A percentile compares a stretch with the other conserved stretches of the same genome.
Conservation (phyloP, 1,140 invertebrate genomes). For the Rhopalosiphum padi region DNA sequence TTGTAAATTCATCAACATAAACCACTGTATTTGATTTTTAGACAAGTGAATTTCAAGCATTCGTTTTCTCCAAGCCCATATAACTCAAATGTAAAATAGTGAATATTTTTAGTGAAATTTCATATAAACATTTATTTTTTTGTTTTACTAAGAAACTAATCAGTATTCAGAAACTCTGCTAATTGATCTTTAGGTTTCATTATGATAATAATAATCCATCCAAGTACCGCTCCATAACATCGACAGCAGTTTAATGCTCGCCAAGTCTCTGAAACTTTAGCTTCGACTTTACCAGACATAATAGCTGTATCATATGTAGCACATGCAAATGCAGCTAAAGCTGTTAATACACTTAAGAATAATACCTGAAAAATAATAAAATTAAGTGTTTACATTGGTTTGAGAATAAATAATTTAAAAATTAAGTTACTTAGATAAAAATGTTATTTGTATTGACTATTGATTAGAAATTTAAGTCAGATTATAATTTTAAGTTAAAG, state of each 20-base stretch:
- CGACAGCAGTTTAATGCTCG: conserved; percentile 51
- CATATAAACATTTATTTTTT: neutral
- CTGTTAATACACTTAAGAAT: conserved; percentile 49
- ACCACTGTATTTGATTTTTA: neutral
- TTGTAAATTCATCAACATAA: neutral
- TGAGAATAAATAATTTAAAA: no score
- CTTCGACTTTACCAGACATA: conserved; percentile 51
- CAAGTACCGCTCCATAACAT: conserved; percentile 53
- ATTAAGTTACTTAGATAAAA: neutral
- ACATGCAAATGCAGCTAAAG: conserved; percentile 54
- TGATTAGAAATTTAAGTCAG: no score
- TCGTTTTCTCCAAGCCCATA: neutral
- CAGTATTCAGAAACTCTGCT: conserved; percentile 38
- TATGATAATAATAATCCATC: conserved; percentile 48
- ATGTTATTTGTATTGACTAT: no score
- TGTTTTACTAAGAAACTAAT: neutral
- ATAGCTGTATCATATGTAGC: conserved; percentile 49
- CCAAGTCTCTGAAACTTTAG: conserved; percentile 44
- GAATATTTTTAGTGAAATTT: neutral
- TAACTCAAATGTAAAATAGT: neutral
- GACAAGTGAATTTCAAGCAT: neutral
- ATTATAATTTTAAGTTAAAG: no score
- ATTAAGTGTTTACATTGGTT: neutral
- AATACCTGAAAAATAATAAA: conserved; percentile 30
- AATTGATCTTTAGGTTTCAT: conserved; percentile 54